Evolutionary conservation across 1,140 invertebrate genomes (phyloP).

Genomic region (Drosophila insularis): DNA sequence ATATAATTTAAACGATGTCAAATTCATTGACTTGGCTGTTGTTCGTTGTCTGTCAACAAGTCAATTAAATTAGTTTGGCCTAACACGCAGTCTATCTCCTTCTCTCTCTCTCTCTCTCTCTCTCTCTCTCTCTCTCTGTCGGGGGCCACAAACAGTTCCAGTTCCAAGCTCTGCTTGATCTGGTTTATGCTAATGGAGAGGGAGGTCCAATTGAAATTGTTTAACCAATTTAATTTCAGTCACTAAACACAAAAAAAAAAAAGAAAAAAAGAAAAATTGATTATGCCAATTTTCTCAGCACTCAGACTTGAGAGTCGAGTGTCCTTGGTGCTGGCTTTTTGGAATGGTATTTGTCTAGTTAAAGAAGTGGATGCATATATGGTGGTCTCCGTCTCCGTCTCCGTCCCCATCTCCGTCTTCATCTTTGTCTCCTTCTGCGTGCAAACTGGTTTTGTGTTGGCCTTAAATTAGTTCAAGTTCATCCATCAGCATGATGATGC

Average conservation of each 20-base stretch:
- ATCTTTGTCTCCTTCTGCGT: slow-evolving; percentile 1
- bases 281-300: slow-evolving; percentile 2
- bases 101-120: no score
- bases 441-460: slow-evolving; percentile 3
- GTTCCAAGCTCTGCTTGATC: neutral
- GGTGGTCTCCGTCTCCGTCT: neutral
- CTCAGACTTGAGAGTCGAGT: neutral
- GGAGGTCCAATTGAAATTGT: slow-evolving; percentile 7
- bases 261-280: neutral
- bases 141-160: no score
- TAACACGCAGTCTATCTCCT: neutral
- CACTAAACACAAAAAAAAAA: neutral
- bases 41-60: slow-evolving; percentile 2
- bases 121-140: no score
- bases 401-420: neutral
- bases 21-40: neutral
- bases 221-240: slow-evolving; percentile 7
- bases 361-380: slow-evolving; percentile 1
- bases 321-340: neutral
- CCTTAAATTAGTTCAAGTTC: slow-evolving; percentile 11
- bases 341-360: slow-evolving; percentile 1
- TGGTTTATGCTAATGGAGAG: no score
- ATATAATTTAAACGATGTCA: neutral
- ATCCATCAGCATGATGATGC: slow-evolving; percentile 9
- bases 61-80: slow-evolving; percentile 4